Evolutionary conservation across 2,113 vertebrate genomes (phyloP), one percentile per base, ranked within the genome.

Genomic region (Indicator maculatus): DNA sequence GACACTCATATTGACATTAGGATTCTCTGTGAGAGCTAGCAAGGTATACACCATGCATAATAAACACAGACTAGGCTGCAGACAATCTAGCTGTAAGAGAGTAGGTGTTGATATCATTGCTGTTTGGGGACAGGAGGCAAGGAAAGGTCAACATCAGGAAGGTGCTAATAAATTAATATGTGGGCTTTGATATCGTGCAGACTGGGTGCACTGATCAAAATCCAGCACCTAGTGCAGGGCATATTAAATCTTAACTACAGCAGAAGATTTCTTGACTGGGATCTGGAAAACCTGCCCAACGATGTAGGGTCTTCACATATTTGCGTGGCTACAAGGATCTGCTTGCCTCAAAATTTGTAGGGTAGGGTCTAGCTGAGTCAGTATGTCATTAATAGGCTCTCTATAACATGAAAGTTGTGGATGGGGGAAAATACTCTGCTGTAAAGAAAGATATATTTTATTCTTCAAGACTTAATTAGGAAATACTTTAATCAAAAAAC

Each of bases 1-100:
- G 86, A 96, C 71, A 69, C 30, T 90, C 63, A 47, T 83, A 83
- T 41, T 82, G 81, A 96, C 97, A 96, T 93, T 41, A 88, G 9
- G n/a, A 90, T 90, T 97, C 94, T 96, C 87, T 93, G 83, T 96
- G 71, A 85, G 39, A 75, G 9, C 44, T 87, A 70, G 39, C 39
- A 95, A 93, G 88, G 30, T 5, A 55, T 92, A 83, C 18, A 30
- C 9, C 75, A 66, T 95, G 56, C 73, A 88, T 96, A 96, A 87
- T 58, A 87, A 92, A 86, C 41, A 72, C 28, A 80, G 47, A 28
- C 36, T 58, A 59, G 70, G 66, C 55, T 94, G 41, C 64, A 95
- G 67, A 66, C 50, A 39, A 33, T 69, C 72, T 45, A 90, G 70
- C 41, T 89, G 11, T 86, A 38, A 36, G 23, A 72, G 72, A 77